Evolutionary conservation across 2,113 vertebrate genomes (phyloP).

Genomic region (Okapia johnstoni): DNA sequence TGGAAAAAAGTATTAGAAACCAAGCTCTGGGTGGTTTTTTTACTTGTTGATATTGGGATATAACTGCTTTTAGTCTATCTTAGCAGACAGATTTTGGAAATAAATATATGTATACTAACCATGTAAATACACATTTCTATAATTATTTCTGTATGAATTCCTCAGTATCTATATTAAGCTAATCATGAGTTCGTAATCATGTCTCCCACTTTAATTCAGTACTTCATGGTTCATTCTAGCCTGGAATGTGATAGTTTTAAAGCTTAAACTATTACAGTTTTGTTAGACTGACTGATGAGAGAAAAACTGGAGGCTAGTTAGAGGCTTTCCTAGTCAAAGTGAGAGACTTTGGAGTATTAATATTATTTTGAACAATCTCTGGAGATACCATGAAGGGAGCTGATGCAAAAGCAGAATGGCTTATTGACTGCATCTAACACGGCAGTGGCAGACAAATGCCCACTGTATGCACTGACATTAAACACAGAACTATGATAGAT

Average conservation of each 20-base stretch:
- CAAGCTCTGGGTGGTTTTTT: not conserved
- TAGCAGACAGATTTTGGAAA: not conserved
- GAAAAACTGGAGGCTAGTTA: not conserved
- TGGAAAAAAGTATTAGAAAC: not conserved
- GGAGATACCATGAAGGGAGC: not conserved
- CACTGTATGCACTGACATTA: not conserved
- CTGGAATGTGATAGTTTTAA: not conserved
- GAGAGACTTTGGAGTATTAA: not conserved
- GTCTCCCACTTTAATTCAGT: not conserved
- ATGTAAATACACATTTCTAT: not conserved
- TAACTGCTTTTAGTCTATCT: not conserved
- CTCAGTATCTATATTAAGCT: not conserved
- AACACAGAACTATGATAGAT: not conserved
- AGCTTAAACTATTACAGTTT: not conserved
- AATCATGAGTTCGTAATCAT: not conserved
- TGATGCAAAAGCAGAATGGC: too few relatives aligned
- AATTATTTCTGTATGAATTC: not conserved
- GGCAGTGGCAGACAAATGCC: not conserved
- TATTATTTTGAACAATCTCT: not conserved
- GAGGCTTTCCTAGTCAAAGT: not conserved
- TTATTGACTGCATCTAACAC: not conserved
- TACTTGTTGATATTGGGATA: not conserved
- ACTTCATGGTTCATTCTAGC: not conserved
- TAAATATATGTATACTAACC: not conserved
- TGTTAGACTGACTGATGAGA: not conserved